phyloP scores from a whole-genome alignment of 2,113 vertebrate species.

The Pomatostomus ruficeps region DNA sequence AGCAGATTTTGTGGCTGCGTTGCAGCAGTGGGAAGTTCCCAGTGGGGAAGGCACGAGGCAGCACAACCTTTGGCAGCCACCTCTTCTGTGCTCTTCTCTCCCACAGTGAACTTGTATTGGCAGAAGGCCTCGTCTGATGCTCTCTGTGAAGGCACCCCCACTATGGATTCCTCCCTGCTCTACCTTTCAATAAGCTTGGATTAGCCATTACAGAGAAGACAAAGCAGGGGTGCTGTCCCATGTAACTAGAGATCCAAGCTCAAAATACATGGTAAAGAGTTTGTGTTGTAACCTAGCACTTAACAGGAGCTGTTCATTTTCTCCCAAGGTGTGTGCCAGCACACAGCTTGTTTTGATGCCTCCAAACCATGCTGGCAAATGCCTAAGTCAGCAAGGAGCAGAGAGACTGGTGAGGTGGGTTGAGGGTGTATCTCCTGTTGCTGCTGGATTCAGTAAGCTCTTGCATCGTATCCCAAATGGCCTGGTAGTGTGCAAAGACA shows the following conservation, averaged over 20 bases:
- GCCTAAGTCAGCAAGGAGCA: not conserved
- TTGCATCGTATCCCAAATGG: rapidly evolving
- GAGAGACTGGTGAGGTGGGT: not conserved
- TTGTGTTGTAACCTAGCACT: not conserved
- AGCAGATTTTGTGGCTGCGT: rapidly evolving
- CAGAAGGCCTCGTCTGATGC: not conserved
- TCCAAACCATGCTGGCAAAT: conserved; percentile 5
- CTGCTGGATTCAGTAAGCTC: not conserved
- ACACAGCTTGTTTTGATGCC: conserved; percentile 9
- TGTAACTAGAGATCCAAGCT: not conserved
- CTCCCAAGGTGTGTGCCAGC: not conserved
- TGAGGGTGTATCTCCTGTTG: not conserved
- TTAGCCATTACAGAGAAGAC: not conserved
- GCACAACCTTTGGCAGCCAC: not conserved
- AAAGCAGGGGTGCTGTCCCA: not conserved
- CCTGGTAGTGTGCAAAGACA: not conserved
- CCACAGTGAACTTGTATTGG: not conserved
- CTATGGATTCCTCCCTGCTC: not conserved
- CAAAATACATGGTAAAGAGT: not conserved
- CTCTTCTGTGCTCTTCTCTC: not conserved
- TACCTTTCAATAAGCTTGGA: not conserved
- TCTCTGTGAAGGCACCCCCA: not conserved
- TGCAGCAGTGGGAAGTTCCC: not conserved
- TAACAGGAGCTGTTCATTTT: not conserved
- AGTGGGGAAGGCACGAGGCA: not conserved